Evolutionary conservation across 2,113 vertebrate species (phyloP).

Genomic region (Pseudopodoces humilis): DNA sequence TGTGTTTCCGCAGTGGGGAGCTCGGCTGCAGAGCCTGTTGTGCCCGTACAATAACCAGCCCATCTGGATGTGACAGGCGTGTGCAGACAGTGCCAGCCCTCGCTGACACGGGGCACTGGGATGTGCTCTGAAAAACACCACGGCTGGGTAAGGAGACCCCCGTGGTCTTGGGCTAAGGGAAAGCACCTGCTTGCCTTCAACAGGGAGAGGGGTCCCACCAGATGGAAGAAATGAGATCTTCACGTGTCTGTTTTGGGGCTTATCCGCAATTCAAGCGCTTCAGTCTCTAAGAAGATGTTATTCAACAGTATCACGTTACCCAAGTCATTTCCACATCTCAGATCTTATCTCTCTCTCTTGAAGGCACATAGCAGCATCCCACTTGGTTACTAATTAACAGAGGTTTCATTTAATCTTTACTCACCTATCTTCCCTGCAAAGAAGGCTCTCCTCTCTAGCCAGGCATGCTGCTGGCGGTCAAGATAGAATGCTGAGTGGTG

Average conservation of each 20-base stretch:
- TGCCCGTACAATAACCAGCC: background rate
- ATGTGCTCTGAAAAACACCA: background rate
- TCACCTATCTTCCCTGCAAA: background rate
- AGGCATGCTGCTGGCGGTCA: background rate
- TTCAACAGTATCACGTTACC: background rate
- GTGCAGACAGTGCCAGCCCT: background rate
- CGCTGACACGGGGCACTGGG: rapidly evolving
- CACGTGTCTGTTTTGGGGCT: background rate
- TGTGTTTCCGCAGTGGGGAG: background rate
- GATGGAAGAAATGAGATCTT: background rate
- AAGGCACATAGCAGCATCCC: background rate
- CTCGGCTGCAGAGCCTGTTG: too few species aligned
- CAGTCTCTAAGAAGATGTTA: background rate
- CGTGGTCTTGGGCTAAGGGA: background rate
- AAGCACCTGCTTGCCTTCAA: background rate
- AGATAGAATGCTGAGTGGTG: background rate
- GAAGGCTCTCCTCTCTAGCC: background rate
- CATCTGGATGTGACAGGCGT: background rate
- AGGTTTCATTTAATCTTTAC: background rate
- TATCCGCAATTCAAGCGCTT: background rate
- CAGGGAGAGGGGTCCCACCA: background rate
- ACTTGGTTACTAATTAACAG: background rate
- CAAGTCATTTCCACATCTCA: background rate
- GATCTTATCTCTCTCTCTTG: background rate
- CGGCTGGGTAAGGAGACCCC: background rate